phyloP scores from a whole-genome alignment of 2,888 invertebrate genomes.

The Rhimphoctona megacephalus region DNA sequence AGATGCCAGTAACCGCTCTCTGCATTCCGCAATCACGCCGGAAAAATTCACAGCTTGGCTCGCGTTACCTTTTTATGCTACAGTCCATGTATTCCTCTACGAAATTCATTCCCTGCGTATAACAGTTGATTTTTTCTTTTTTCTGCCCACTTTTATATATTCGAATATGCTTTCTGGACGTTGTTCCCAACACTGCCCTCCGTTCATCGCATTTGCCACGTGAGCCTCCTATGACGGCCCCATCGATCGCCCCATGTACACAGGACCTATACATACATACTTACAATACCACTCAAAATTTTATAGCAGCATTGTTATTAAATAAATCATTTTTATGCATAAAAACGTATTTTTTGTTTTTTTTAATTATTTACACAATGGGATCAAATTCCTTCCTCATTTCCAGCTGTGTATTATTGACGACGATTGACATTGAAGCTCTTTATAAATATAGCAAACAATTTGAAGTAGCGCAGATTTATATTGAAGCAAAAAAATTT shows the following conservation, averaged over 20 bases:
- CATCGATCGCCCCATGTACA: conserved; percentile 39
- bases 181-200: conserved; percentile 28
- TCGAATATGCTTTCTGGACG: conserved; percentile 55
- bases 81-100: conserved; percentile 10
- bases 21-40: conserved; percentile 66
- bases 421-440: background rate
- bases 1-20: conserved; percentile 66
- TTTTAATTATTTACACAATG: background rate
- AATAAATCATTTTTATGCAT: background rate
- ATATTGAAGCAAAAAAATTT: background rate
- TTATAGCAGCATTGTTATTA: background rate
- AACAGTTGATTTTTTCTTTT: conserved; percentile 32
- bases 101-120: conserved; percentile 23
- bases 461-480: background rate
- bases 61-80: conserved; percentile 36
- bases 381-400: background rate
- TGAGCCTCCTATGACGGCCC: conserved; percentile 46
- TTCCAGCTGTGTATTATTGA: background rate
- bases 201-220: conserved; percentile 44
- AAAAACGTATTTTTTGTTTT: background rate
- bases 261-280: background rate
- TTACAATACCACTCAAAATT: background rate
- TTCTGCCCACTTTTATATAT: conserved; percentile 9
- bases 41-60: conserved; percentile 68
- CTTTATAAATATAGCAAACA: background rate